Conservation (phyloP, 2,113 vertebrate species). For the Psilopsiagon aymara region DNA sequence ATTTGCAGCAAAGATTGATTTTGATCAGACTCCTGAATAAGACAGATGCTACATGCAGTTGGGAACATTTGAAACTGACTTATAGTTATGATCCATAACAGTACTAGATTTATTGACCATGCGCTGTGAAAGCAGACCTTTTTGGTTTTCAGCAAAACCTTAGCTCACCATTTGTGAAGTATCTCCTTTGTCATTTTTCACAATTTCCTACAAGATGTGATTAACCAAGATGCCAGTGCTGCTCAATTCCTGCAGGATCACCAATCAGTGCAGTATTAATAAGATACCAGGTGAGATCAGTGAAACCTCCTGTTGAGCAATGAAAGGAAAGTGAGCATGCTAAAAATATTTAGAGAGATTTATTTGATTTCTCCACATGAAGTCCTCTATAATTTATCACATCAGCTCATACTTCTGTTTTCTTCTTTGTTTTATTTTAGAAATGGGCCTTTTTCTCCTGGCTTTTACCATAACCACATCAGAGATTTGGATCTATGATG, state of each 20-base stretch:
- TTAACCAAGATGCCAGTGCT: background rate
- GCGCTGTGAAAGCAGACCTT: background rate
- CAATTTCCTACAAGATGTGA: background rate
- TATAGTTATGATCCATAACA: background rate
- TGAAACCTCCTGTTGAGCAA: conserved; percentile 21
- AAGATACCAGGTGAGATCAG: conserved; percentile 3
- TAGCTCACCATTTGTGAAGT: background rate
- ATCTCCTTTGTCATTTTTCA: background rate
- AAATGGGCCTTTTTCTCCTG: background rate
- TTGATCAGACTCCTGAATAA: background rate
- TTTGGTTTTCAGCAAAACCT: background rate
- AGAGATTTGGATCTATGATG: background rate
- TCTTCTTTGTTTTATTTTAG: conserved; percentile 2
- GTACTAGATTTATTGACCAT: background rate
- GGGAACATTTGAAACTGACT: background rate
- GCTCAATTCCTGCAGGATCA: background rate
- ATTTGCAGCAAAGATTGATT: background rate
- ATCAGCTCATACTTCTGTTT: background rate
- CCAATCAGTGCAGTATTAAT: conserved; percentile 26
- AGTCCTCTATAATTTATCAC: conserved; percentile 26
- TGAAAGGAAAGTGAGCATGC: conserved; percentile 1
- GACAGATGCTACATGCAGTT: background rate
- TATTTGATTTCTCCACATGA: conserved; percentile 44
- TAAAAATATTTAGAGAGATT: conserved; percentile 63
- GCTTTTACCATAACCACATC: background rate